Conservation (phyloP, 2,797 vertebrate genomes). For the Nyctibius grandis region DNA sequence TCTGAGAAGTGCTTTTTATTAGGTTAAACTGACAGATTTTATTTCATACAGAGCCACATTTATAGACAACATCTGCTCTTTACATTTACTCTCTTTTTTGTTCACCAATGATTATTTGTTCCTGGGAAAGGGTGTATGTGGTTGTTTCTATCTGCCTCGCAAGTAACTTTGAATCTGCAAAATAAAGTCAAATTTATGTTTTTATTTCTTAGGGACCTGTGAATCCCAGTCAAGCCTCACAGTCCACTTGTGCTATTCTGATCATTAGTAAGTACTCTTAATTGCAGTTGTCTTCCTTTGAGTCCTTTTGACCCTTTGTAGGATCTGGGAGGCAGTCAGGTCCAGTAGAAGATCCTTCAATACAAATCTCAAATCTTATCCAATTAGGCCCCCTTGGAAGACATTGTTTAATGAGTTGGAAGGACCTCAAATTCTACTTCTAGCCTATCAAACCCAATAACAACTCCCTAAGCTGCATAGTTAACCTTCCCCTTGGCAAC, state of each 20-base stretch:
- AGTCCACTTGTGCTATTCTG: neutral
- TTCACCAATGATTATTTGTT: neutral
- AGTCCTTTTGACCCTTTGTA: constrained; percentile 2
- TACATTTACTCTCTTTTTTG: neutral
- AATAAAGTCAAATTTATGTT: neutral
- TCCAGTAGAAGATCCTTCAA: neutral
- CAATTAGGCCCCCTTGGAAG: constrained; percentile 2
- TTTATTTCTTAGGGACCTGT: neutral
- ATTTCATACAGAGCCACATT: constrained; percentile 22
- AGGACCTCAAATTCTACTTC: constrained; percentile 2
- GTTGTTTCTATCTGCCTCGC: neutral
- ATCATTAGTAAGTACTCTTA: neutral
- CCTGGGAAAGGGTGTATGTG: neutral
- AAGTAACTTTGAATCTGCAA: neutral
- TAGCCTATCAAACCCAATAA: neutral
- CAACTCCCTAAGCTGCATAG: neutral
- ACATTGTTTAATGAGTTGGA: constrained; percentile 25
- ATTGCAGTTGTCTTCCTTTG: neutral
- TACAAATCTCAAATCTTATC: constrained; percentile 3
- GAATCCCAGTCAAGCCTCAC: neutral
- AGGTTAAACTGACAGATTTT: constrained; percentile 21
- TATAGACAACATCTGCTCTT: constrained; percentile 42
- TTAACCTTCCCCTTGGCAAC: neutral
- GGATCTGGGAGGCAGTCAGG: neutral
- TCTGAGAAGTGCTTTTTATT: constrained; percentile 46